phyloP scores from a whole-genome alignment of 2,888 invertebrate species.

The Andrena dorsata region DNA sequence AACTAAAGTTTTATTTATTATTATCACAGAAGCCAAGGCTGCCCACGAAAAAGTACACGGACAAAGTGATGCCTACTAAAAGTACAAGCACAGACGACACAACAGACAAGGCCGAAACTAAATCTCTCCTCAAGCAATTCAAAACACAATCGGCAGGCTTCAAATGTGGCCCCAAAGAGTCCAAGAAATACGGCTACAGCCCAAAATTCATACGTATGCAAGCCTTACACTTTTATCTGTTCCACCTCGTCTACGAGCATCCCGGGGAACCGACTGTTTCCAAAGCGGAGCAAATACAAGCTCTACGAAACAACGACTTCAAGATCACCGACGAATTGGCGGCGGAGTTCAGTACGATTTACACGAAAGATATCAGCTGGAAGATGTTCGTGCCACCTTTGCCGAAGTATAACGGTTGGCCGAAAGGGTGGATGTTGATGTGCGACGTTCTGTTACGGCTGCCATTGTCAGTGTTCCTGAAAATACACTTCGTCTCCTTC shows the following conservation, averaged over 20 bases:
- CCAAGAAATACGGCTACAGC: slow-evolving; percentile 85
- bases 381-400: slow-evolving; percentile 91
- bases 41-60: slow-evolving; percentile 20
- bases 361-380: slow-evolving; percentile 87
- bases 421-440: slow-evolving; percentile 89
- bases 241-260: slow-evolving; percentile 89
- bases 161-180: slow-evolving; percentile 74
- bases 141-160: slow-evolving; percentile 14
- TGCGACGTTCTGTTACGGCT: slow-evolving; percentile 90
- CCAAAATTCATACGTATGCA: slow-evolving; percentile 90
- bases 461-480: slow-evolving; percentile 90
- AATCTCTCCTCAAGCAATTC: background rate
- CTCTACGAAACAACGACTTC: slow-evolving; percentile 76
- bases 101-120: slow-evolving; percentile 8
- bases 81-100: background rate
- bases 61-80: slow-evolving; percentile 25
- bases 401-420: slow-evolving; percentile 87
- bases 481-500: slow-evolving; percentile 88
- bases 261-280: slow-evolving; percentile 79
- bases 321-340: slow-evolving; percentile 83
- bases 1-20: slow-evolving; percentile 86
- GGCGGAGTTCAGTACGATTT: slow-evolving; percentile 85
- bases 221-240: slow-evolving; percentile 89
- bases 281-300: slow-evolving; percentile 74
- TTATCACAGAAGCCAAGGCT: slow-evolving; percentile 50